Base-by-base conservation (phyloP, 2,888 invertebrate genomes). In the Chrysolina haemoptera region DNA sequence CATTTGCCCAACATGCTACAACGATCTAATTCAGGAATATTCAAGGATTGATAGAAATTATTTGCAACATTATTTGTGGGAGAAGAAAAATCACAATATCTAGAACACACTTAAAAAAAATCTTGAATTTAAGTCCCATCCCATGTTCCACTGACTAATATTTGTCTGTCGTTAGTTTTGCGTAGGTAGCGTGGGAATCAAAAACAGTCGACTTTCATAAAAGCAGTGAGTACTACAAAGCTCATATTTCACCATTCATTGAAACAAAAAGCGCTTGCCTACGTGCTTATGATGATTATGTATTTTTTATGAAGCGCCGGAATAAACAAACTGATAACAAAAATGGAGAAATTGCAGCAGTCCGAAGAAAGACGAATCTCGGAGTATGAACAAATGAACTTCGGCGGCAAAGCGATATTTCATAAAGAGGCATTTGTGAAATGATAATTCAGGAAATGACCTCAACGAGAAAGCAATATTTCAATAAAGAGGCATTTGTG, bases 211-310 rank as follows among this genome's bases (percentile, higher is more conserved):
- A 59, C 9, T 59, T 59, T 22, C 59, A 59, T 59, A 59, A 27
- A 59, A 35, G 35, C 8, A 59, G 27, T 59, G 59, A 59, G 59
- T 59, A 59, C 27, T 59, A 59, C 59, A 67, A 72, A 73, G 72
- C 46, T 73, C 72, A 46, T 8, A 22, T 74, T 74, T 74, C 74
- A 63, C 71, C 48, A 55, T 71, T 68, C 74, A 74, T 74, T 74
- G 74, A 74, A 70, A 74, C 64, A 27, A 63, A 68, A 74, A 71
- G 16, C 68, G 74, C 67, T 70, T 59, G 50, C 53, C 18, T 68
- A 46, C 22, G 35, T 43, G 41, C 40, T 67, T 67, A 59, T 59
- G n/a, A 59, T 27, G 59, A 35, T 8, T 50, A 35, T 14, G 27
- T 59, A 35, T 4, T 27, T 59, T 4, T 27, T 59, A n/a, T 12